Percentiles rank a stretch among this genome's conserved stretches.
Evolutionary conservation across 1,140 invertebrate genomes (phyloP).

Genomic region (Parapsyche elsis): DNA sequence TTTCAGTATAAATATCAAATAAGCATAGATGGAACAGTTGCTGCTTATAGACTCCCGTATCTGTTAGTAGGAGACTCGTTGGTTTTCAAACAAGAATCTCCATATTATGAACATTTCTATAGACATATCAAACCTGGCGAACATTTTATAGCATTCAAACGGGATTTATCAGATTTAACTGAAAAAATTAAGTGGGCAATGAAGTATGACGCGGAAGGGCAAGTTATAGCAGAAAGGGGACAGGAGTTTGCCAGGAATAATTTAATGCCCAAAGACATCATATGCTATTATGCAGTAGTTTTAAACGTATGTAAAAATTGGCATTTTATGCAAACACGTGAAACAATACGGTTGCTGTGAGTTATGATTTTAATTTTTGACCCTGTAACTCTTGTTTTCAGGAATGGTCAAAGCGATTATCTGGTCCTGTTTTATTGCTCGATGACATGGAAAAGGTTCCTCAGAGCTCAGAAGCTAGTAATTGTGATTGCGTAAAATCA

Average conservation of each 20-base stretch:
- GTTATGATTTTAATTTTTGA: too few species aligned
- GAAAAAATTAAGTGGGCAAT: constrained; percentile 85
- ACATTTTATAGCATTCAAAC: constrained; percentile 88
- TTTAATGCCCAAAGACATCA: constrained; percentile 86
- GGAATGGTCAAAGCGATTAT: constrained; percentile 80
- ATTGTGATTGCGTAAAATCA: constrained; percentile 59
- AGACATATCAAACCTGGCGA: constrained; percentile 75
- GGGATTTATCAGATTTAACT: constrained; percentile 83
- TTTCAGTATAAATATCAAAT: constrained; percentile 96
- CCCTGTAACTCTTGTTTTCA: constrained; percentile 57
- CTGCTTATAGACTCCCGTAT: constrained; percentile 94
- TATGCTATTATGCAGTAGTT: constrained; percentile 89
- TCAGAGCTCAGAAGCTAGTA: constrained; percentile 66
- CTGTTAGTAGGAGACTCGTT: constrained; percentile 86
- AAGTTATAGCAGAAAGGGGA: constrained; percentile 78
- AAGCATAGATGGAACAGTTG: constrained; percentile 95
- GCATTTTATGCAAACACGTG: too few species aligned
- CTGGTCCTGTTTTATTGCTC: constrained; percentile 70
- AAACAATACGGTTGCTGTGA: too few species aligned
- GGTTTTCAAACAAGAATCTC: constrained; percentile 92
- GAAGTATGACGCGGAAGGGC: constrained; percentile 78
- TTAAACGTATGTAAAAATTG: constrained; percentile 77
- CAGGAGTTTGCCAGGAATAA: constrained; percentile 80
- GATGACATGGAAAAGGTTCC: constrained; percentile 81
- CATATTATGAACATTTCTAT: constrained; percentile 97